Evolutionary conservation across 1,140 invertebrate genomes (phyloP).

Genomic region (Lucilia sericata): DNA sequence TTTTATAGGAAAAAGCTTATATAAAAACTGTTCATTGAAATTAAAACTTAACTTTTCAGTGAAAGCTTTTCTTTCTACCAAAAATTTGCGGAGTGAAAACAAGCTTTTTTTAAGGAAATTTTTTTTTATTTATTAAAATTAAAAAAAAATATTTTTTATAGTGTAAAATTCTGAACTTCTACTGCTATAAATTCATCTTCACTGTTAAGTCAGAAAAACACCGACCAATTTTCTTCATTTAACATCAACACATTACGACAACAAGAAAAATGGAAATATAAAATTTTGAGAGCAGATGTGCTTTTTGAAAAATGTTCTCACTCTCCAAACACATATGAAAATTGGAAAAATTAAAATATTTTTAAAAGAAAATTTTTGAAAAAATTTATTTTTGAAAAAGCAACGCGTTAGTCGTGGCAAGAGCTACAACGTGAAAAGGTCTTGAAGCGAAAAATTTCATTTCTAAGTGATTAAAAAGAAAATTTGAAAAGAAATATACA

Average conservation of each 20-base stretch:
- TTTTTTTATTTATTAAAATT: no score
- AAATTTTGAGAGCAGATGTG: conserved; percentile 27
- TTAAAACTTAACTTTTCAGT: no score
- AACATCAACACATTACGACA: background rate
- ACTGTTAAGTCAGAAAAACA: background rate
- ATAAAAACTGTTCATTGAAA: no score
- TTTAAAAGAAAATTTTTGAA: conserved; percentile 15
- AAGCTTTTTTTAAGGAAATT: no score
- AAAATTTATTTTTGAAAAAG: conserved; percentile 4
- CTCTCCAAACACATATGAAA: background rate
- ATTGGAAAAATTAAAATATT: conserved; percentile 1
- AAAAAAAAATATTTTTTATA: no score
- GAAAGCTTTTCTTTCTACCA: no score
- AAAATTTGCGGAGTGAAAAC: no score
- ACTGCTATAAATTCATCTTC: background rate
- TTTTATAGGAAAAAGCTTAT: no score
- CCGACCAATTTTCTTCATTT: background rate
- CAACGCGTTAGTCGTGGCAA: conserved; percentile 15
- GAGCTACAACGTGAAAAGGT: conserved; percentile 35
- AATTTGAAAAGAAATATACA: background rate
- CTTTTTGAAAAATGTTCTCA: background rate
- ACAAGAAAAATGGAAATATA: conserved; percentile 20
- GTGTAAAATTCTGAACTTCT: no score
- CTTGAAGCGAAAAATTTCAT: conserved; percentile 8
- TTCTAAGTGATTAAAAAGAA: background rate